Evolutionary conservation across 2,888 invertebrate genomes (phyloP).

Genomic region (Yponomeuta sedellus): DNA sequence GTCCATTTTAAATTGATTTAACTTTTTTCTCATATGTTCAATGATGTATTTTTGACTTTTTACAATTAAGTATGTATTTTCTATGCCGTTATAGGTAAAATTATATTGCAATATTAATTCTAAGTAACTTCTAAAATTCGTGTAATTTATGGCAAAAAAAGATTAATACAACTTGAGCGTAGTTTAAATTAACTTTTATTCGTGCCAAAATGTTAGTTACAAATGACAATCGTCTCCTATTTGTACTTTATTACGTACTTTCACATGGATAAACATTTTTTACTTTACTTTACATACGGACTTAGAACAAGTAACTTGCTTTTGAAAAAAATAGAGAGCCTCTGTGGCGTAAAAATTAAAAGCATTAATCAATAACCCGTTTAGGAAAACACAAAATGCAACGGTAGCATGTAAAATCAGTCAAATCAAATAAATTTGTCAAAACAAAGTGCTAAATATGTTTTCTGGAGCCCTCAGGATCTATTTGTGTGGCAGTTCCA

Average conservation of each 20-base stretch:
- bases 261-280: no score
- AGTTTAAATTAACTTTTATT: not conserved
- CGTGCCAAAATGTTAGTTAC: not conserved
- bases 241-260: no score
- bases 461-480: not conserved
- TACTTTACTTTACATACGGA: no score
- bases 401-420: not conserved
- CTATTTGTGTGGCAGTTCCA: conserved; percentile 62
- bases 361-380: not conserved
- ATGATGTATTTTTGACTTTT: no score
- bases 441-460: not conserved
- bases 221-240: not conserved
- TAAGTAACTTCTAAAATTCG: no score
- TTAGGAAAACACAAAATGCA: not conserved
- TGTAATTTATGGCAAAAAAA: no score
- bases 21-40: no score
- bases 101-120: no score
- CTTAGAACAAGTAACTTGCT: not conserved
- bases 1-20: no score
- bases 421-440: conserved; percentile 15
- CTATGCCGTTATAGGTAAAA: no score
- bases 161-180: no score
- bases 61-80: no score
- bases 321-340: not conserved
- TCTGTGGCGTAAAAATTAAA: not conserved